Conservation (phyloP, 2,888 invertebrate species). For the Anoplius nigerrimus region DNA sequence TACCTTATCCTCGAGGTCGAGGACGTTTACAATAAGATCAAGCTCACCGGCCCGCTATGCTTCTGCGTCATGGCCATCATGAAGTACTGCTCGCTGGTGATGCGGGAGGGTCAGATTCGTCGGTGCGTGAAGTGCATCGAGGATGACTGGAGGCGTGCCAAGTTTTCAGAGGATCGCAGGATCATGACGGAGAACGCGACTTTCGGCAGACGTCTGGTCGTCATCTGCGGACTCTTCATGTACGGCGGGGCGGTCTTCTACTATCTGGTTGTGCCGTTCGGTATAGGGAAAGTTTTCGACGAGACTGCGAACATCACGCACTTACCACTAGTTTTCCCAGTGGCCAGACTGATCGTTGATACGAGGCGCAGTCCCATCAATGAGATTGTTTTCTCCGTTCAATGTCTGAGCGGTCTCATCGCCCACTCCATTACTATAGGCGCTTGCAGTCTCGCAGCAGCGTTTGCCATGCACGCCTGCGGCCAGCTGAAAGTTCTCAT, state of each 20-base stretch:
- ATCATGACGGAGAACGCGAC: constrained; percentile 57
- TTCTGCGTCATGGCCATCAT: constrained; percentile 58
- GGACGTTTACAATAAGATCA: constrained; percentile 41
- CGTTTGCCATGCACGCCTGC: constrained; percentile 55
- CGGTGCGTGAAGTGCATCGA: constrained; percentile 53
- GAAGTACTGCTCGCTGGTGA: constrained; percentile 55
- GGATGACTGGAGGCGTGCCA: constrained; percentile 53
- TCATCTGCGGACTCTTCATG: constrained; percentile 44
- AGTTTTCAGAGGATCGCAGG: constrained; percentile 33
- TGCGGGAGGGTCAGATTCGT: constrained; percentile 45
- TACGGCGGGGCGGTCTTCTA: constrained; percentile 47
- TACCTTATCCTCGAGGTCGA: constrained; percentile 50
- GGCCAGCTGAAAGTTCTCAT: constrained; percentile 55
- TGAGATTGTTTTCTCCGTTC: constrained; percentile 49
- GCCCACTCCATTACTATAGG: constrained; percentile 43
- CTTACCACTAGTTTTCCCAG: constrained; percentile 51
- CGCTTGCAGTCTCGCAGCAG: constrained; percentile 47
- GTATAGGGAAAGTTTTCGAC: constrained; percentile 21
- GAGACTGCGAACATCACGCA: constrained; percentile 46
- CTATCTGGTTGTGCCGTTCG: constrained; percentile 39
- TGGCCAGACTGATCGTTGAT: constrained; percentile 47
- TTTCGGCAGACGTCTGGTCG: constrained; percentile 50
- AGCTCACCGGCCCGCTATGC: constrained; percentile 56
- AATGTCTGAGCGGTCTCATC: constrained; percentile 39
- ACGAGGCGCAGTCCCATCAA: constrained; percentile 43